phyloP scores from a whole-genome alignment of 2,797 vertebrate genomes.

The Carapus acus region DNA sequence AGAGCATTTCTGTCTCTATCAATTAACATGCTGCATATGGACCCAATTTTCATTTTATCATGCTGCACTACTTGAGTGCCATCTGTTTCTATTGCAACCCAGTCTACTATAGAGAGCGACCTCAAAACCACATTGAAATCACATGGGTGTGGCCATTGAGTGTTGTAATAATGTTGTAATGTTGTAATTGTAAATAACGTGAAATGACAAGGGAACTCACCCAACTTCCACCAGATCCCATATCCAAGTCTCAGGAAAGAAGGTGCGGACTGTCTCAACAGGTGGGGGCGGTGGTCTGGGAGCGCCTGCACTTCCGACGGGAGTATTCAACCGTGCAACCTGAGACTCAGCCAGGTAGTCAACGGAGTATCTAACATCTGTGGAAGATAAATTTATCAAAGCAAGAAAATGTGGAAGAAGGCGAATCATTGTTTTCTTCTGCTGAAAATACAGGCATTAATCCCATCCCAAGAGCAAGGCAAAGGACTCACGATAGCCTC shows the following conservation, averaged over 20 bases:
- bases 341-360: neutral
- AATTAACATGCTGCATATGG: too few relatives aligned
- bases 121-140: too few relatives aligned
- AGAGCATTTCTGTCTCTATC: too few relatives aligned
- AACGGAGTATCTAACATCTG: too few relatives aligned
- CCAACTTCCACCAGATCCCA: conserved; percentile 67
- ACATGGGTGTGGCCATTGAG: too few relatives aligned
- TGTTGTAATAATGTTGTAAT: too few relatives aligned
- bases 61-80: too few relatives aligned
- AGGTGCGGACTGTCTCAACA: conserved; percentile 47
- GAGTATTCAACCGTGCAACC: rapidly evolving
- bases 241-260: conserved; percentile 73
- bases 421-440: neutral
- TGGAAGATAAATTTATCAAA: neutral
- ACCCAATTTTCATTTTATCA: too few relatives aligned
- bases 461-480: neutral
- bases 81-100: too few relatives aligned
- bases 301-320: neutral
- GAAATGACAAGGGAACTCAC: conserved; percentile 43
- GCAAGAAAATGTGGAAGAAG: neutral
- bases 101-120: too few relatives aligned
- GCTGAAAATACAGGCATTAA: neutral
- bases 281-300: neutral
- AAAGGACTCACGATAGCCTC: neutral
- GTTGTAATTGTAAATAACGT: too few relatives aligned